Evolutionary conservation across 2,888 invertebrate species (phyloP).

Genomic region (Sepioteuthis lessoniana): DNA sequence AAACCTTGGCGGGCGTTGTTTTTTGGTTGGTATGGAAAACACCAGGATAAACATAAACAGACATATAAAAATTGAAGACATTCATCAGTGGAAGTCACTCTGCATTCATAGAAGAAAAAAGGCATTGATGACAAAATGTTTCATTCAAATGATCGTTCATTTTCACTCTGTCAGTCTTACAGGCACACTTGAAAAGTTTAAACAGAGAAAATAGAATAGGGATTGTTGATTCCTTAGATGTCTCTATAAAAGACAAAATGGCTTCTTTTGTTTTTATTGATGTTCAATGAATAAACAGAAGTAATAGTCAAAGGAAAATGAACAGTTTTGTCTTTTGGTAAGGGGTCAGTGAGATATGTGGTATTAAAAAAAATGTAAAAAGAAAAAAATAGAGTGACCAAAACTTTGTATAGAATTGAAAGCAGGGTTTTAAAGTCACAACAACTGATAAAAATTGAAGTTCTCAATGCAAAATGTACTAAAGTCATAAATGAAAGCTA

Average conservation of each 20-base stretch:
- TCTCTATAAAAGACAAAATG: neutral
- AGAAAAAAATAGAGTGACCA: neutral
- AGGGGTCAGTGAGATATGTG: too few relatives aligned
- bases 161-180: slow-evolving; percentile 2
- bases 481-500: neutral
- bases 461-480: neutral
- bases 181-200: slow-evolving; percentile 33
- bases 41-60: neutral
- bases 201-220: neutral
- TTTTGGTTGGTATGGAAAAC: neutral
- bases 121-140: neutral
- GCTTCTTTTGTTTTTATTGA: neutral
- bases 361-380: too few relatives aligned
- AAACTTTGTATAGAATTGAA: neutral
- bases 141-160: slow-evolving; percentile 10
- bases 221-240: neutral
- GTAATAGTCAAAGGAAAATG: neutral
- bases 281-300: neutral
- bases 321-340: neutral
- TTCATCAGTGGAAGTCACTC: neutral
- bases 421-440: neutral
- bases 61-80: neutral
- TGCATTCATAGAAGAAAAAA: neutral
- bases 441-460: neutral
- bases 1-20: neutral